Base-by-base conservation (phyloP, 2,113 vertebrate genomes). In the Brachirus orientalis region DNA sequence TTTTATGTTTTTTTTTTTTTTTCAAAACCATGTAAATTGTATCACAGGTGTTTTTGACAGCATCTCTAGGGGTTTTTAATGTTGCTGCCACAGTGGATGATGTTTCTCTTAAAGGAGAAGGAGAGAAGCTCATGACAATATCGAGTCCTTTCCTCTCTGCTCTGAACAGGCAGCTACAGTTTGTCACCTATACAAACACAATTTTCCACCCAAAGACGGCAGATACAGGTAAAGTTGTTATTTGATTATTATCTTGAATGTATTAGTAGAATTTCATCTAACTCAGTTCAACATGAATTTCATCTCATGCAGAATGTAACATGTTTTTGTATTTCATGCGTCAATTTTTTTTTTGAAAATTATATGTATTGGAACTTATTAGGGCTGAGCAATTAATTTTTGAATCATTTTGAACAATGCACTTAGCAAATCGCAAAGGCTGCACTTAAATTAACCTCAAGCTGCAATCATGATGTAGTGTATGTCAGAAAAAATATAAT, bases 101-200 rank as follows among this genome's bases (percentile, higher is more conserved):
- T 1, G 93, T 98, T 17, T 82, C 69, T 33, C 36, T 95, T 19
- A 79, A 52, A n/a, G 94, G 95, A 43, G 90, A 73, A 7, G 94
- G 94, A 36, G 79, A 92, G 69, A 89, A 87, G 45, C 82, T 64
- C 14, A 90, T 96, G 38, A 86, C 19, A 0, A 61, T 98, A 37
- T 78, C 86, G 0, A 94, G 95, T 77, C 22, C 66, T 33, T 72
- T 20, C 8, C 86, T 95, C 17, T 73, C 94, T 17, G 75, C 90
- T 58, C 91, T 98, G 45, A 98, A 98, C 81, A 87, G 92, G 36
- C 96, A 97, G 72, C 90, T 98, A n/a, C 94, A 96, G 65, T 94
- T 97, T 4, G 75, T 98, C 77, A 95, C 92, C 46, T 98, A 97
- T 3, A 96, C 93, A 72, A 98, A 94, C 87, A 93, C 86, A 0